Base-by-base conservation (phyloP, 2,113 vertebrate genomes). In the Aleadryas rufinucha region DNA sequence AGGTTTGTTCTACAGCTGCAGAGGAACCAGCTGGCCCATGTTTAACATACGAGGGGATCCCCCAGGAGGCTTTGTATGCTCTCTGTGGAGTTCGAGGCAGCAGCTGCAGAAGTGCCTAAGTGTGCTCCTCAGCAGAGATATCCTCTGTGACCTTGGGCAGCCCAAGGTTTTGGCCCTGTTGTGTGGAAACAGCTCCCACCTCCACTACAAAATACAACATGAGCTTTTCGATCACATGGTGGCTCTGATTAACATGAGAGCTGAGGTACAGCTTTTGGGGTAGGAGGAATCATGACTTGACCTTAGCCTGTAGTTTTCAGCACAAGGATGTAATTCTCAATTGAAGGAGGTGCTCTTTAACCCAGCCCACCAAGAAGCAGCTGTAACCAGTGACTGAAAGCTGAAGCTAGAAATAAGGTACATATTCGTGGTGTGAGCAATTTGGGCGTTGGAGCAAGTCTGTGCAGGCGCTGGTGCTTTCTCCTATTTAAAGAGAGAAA, bases 401-500 rank as follows among this genome's bases (percentile, higher is more conserved):
- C 57, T 92, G 47, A 59, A 76, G 75, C 83, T 68, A 49, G 92
- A 93, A 95, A 71, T 84, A 90, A 81, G 28, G 72, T 39, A 7
- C 12, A 12, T 4, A 3, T 63, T 95, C 0, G 0, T 70, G 61
- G 66, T 35, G 79, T 65, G 60, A 84, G 69, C 57, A 85, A 15
- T 81, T 75, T 86, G 76, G 77, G 77, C 74, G 44, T 28, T 10
- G 37, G 74, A 93, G 49, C 92, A 93, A 93, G 92, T 87, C 92
- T 52, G 63, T 86, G 90, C 88, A 92, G 77, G 88, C 11, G 0
- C 8, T n/a, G 30, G 35, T 60, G 59, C 84, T 72, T 72, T 83
- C 63, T 75, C 63, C 59, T 86, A 9, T 92, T 96, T 90, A 61
- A 95, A 89, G 56, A 59, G 23, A 68, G 52, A 75, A 89, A 49